Evolutionary conservation across 2,888 invertebrate species (phyloP).

Genomic region (Drosophila heteroneura): DNA sequence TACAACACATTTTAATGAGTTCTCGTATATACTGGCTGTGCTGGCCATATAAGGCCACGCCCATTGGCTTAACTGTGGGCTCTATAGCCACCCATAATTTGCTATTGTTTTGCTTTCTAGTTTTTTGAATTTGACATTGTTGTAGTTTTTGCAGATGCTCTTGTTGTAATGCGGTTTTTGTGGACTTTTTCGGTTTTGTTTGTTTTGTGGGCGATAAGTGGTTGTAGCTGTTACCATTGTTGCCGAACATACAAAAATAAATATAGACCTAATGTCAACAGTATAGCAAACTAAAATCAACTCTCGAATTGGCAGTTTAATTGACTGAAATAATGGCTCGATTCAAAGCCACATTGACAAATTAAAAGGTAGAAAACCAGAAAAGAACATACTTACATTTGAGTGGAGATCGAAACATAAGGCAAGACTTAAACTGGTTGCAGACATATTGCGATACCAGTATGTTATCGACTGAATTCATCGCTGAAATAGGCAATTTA

Average conservation of each 20-base stretch:
- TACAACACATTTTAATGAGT: constrained; percentile 73
- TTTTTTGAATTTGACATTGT: constrained; percentile 28
- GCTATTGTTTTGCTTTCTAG: constrained; percentile 57
- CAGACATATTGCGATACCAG: no score
- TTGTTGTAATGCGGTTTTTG: constrained; percentile 51
- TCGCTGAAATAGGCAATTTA: not conserved
- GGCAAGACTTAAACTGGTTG: not conserved
- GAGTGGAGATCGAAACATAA: not conserved
- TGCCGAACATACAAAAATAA: constrained; percentile 20
- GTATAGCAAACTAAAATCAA: constrained; percentile 21
- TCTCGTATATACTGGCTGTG: constrained; percentile 40
- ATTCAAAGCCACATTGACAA: constrained; percentile 4
- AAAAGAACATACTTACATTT: not conserved
- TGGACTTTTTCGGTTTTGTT: constrained; percentile 72
- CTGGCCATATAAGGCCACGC: constrained; percentile 22
- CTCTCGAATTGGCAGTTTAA: constrained; percentile 44
- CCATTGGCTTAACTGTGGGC: constrained; percentile 35
- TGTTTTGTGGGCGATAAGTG: constrained; percentile 77
- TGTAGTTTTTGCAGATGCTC: constrained; percentile 30
- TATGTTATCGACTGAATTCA: not conserved
- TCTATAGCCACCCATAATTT: constrained; percentile 52
- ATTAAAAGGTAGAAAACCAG: not conserved
- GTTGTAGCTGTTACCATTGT: constrained; percentile 40
- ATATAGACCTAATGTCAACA: constrained; percentile 33
- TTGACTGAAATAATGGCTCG: constrained; percentile 33